Evolutionary conservation across 2,888 invertebrate genomes (phyloP).

Genomic region (Timandra comae): DNA sequence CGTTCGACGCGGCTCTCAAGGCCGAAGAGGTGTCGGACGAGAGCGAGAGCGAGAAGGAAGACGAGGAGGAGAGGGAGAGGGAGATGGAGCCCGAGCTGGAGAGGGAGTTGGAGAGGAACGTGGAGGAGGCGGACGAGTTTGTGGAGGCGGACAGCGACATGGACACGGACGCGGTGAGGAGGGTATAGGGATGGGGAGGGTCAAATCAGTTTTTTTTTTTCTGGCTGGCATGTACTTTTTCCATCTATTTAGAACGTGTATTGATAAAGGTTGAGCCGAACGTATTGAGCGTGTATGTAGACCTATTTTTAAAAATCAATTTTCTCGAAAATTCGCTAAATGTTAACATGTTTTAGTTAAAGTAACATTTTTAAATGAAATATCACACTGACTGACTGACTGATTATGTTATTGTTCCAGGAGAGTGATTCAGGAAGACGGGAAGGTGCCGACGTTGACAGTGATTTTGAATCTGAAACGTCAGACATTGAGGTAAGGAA

Average conservation of each 20-base stretch:
- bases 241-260: no score
- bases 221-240: no score
- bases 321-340: no score
- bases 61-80: slow-evolving; percentile 71
- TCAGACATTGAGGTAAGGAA: slow-evolving; percentile 89
- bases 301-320: no score
- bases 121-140: slow-evolving; percentile 80
- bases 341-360: no score
- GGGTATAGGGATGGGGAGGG: no score
- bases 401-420: slow-evolving; percentile 47
- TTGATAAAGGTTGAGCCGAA: no score
- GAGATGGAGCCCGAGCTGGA: slow-evolving; percentile 80
- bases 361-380: no score
- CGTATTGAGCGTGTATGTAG: no score
- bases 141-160: slow-evolving; percentile 84
- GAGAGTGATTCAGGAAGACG: slow-evolving; percentile 84
- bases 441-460: slow-evolving; percentile 78
- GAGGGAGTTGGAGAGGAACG: slow-evolving; percentile 78
- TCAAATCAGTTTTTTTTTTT: no score
- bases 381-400: no score
- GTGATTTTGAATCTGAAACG: slow-evolving; percentile 83
- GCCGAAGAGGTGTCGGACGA: slow-evolving; percentile 88
- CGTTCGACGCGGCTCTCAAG: slow-evolving; percentile 94
- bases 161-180: slow-evolving; percentile 63
- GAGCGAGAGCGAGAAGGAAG: slow-evolving; percentile 80